Evolutionary conservation across 64 coral and sea anemone genomes (phyloP).

Genomic region (Astreopora myriophthalma): DNA sequence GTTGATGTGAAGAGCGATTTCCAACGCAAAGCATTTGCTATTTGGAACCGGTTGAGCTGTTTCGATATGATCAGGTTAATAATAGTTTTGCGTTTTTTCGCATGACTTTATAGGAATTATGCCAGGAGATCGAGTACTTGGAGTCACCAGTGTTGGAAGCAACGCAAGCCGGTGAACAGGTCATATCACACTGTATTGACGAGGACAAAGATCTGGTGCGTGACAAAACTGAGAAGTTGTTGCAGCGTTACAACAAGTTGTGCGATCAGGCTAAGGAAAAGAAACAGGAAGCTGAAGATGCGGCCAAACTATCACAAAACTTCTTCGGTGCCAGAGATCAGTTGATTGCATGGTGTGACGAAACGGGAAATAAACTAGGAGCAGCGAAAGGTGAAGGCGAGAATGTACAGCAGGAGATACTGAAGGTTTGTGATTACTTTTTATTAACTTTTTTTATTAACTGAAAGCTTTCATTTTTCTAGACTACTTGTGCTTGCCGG

Average conservation of each 20-base stretch:
- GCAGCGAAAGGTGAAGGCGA: constrained; percentile 67
- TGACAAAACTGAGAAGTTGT: constrained; percentile 85
- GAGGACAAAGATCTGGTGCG: constrained; percentile 81
- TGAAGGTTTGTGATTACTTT: constrained; percentile 59
- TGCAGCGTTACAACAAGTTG: constrained; percentile 75
- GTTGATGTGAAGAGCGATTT: too few relatives aligned
- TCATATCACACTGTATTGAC: constrained; percentile 72
- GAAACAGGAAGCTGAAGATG: constrained; percentile 66
- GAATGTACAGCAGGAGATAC: constrained; percentile 56
- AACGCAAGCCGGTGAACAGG: constrained; percentile 75
- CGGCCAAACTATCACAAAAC: constrained; percentile 60
- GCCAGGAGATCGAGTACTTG: constrained; percentile 52
- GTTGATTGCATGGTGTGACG: constrained; percentile 79
- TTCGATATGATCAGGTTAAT: too few relatives aligned
- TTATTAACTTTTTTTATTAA: not conserved
- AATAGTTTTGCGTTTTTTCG: not conserved
- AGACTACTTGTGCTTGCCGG: too few relatives aligned
- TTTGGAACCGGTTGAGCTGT: too few relatives aligned
- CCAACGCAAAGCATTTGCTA: too few relatives aligned
- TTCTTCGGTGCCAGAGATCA: constrained; percentile 76
- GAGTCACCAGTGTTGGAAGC: constrained; percentile 63
- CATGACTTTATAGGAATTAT: constrained; percentile 61
- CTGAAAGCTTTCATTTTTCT: not conserved
- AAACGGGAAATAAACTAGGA: constrained; percentile 56
- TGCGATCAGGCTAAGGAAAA: constrained; percentile 41